Conservation (phyloP, 2,797 vertebrate species). For the Schizopygopsis malacanthus region DNA sequence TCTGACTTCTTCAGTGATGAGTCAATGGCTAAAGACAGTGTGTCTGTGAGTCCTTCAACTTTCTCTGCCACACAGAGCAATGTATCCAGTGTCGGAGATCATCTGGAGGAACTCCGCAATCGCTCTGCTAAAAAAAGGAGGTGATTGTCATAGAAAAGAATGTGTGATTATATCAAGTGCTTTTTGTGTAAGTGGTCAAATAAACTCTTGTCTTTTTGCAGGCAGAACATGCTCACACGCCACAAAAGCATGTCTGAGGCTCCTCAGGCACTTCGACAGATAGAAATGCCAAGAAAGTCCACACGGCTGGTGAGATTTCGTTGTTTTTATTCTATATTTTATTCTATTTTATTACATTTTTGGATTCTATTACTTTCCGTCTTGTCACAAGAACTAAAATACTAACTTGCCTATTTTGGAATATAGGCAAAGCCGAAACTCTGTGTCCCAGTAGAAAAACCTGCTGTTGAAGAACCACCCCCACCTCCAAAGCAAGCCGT, state of each 20-base stretch:
- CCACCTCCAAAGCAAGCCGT: slow-evolving; percentile 79
- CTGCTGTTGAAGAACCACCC: slow-evolving; percentile 57
- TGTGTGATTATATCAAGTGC: neutral
- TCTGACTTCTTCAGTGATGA: slow-evolving; percentile 94
- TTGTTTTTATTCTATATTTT: too few relatives aligned
- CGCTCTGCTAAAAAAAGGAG: slow-evolving; percentile 88
- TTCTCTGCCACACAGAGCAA: slow-evolving; percentile 70
- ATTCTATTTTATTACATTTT: too few relatives aligned
- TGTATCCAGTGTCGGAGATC: slow-evolving; percentile 65
- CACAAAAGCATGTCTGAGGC: slow-evolving; percentile 91
- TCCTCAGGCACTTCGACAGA: slow-evolving; percentile 89
- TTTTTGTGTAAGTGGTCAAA: neutral
- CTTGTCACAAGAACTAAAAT: neutral
- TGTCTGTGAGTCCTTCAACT: slow-evolving; percentile 76
- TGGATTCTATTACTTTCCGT: neutral
- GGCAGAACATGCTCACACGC: slow-evolving; percentile 85
- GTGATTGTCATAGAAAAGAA: slow-evolving; percentile 62
- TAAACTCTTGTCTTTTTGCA: slow-evolving; percentile 60
- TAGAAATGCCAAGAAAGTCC: slow-evolving; percentile 87
- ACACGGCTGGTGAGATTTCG: slow-evolving; percentile 79
- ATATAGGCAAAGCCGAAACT: slow-evolving; percentile 75
- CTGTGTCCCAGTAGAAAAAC: slow-evolving; percentile 69
- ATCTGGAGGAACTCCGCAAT: slow-evolving; percentile 87
- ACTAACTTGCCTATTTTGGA: neutral
- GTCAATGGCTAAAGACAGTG: slow-evolving; percentile 83